These are phyloP conservation scores for Gonioctena quinquepunctata DNA, from an alignment of 1,140 invertebrate genomes.

Conservation along the genomic window DNA sequence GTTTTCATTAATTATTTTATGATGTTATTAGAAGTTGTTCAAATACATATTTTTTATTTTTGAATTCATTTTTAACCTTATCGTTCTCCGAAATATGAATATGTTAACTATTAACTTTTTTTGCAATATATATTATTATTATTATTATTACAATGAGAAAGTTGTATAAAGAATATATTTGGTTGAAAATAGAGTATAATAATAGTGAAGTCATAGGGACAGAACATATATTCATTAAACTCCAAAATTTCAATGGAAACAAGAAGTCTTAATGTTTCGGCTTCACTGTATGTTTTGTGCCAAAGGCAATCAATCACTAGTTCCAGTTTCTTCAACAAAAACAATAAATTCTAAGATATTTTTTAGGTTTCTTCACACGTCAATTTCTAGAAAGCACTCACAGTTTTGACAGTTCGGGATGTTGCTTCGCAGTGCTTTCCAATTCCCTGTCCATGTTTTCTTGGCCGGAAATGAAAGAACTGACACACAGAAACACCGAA, in stretches of 20 bases:
- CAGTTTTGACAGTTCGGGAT: constrained; percentile 44
- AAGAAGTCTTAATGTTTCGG: neutral
- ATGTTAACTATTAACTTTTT: no score
- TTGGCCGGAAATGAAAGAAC: constrained; percentile 17
- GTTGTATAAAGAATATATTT: no score
- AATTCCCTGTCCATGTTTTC: constrained; percentile 25
- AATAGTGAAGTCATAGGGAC: no score
- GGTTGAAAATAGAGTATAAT: no score
- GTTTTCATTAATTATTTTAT: no score
- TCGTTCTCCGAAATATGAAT: no score
- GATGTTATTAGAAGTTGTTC: no score
- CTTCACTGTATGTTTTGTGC: neutral
- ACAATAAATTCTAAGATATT: neutral
- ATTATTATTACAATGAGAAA: no score
- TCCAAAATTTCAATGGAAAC: neutral
- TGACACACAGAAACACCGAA: constrained; percentile 30
- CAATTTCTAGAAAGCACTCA: constrained; percentile 29
- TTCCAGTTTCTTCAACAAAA: neutral
- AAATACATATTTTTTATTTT: no score
- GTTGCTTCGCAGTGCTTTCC: constrained; percentile 33
- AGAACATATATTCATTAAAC: no score
- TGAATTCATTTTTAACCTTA: no score
- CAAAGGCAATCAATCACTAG: neutral
- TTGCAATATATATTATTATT: no score
- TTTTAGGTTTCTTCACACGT: neutral